Conservation (phyloP, 2,888 invertebrate genomes). For the Pollenia amentaria region DNA sequence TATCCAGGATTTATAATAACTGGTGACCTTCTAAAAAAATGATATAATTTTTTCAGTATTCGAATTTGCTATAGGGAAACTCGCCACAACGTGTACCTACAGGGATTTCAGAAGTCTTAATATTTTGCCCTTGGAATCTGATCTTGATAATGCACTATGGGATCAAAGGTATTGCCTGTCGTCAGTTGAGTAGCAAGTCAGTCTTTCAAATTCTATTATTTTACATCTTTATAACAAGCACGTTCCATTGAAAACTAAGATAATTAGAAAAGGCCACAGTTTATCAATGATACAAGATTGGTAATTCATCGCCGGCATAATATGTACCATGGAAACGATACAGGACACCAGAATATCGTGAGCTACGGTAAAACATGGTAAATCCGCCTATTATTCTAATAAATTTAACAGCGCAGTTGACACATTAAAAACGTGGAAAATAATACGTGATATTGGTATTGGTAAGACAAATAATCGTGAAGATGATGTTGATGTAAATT, state of each 20-base stretch:
- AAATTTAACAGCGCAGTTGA: conserved; percentile 3
- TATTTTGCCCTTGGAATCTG: no score
- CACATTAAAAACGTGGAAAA: no score
- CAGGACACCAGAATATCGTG: conserved; percentile 12
- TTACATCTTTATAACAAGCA: neutral
- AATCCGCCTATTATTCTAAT: neutral
- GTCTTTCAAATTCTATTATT: neutral
- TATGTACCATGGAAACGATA: conserved; percentile 9
- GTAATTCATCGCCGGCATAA: neutral
- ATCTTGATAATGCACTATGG: neutral
- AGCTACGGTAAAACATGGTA: neutral
- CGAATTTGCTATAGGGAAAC: no score
- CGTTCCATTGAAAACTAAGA: neutral
- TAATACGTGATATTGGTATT: no score
- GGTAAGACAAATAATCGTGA: neutral
- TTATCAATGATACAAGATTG: neutral
- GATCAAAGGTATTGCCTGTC: neutral
- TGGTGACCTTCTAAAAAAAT: no score
- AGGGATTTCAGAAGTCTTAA: no score
- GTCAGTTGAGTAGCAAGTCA: neutral
- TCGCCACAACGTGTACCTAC: no score
- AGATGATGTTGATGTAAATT: no score
- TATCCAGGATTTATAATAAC: no score
- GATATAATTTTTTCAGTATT: no score
- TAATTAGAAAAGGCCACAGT: no score